Percentiles rank a stretch among this genome's conserved stretches.
Evolutionary conservation across 2,113 vertebrate species (phyloP).

Genomic region (Corythaixoides concolor): DNA sequence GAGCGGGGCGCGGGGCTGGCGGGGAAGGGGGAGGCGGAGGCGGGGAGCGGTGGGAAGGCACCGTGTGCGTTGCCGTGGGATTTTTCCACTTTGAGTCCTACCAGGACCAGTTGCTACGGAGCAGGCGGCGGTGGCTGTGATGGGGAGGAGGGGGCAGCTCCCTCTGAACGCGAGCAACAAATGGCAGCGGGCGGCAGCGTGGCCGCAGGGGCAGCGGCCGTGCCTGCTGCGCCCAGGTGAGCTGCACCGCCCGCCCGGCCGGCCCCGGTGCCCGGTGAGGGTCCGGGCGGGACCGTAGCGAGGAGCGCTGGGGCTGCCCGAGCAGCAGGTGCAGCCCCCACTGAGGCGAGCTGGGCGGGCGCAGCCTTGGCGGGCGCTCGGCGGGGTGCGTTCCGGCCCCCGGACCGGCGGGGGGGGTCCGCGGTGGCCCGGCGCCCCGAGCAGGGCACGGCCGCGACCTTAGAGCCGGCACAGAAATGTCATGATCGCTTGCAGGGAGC

Average conservation of each 20-base stretch:
- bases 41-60: background rate
- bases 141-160: background rate
- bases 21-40: background rate
- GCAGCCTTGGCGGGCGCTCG: background rate
- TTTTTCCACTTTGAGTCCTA: conserved; percentile 32
- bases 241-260: background rate
- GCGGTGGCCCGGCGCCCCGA: background rate
- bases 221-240: conserved; percentile 39
- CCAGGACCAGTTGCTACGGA: background rate
- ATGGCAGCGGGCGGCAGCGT: conserved; percentile 7
- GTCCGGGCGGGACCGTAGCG: background rate
- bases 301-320: background rate
- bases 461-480: background rate
- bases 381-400: background rate
- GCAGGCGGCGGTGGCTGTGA: background rate
- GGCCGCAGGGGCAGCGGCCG: background rate
- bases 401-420: background rate
- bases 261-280: background rate
- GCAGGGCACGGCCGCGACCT: background rate
- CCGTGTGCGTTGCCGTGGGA: background rate
- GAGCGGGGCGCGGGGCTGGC: background rate
- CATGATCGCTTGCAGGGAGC: background rate
- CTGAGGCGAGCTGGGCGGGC: background rate
- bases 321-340: background rate
- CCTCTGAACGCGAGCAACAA: background rate